Evolutionary conservation across 2,888 invertebrate species (phyloP), one percentile per base, ranked within the genome.

Genomic region (Gandaritis pyraliata): DNA sequence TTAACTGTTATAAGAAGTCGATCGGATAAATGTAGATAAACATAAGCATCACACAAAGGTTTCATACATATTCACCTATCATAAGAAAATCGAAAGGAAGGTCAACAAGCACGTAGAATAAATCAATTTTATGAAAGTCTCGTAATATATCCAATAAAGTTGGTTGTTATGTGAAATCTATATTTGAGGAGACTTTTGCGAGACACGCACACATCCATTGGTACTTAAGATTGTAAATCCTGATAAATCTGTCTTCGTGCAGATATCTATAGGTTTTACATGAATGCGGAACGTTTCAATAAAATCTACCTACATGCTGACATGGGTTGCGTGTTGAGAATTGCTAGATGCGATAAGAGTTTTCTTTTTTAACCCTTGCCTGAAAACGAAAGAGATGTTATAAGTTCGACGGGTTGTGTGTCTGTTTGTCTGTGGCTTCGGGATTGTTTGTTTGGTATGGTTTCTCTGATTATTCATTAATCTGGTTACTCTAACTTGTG

Each of bases 171-270:
- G 61, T 74, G 64, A 61, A 50, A 59, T 45, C 61, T 67, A 62
- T 69, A 67, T 63, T 67, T 63, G 65, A 69, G 64, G 69, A 63
- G 64, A 70, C 71, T 61, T 71, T 65, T 68, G 58, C 50, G 30
- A 71, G 72, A 72, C 80, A 81, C 81, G 82, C 69, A 67, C 61
- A 65, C 69, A 74, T 71, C 66, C 70, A 78, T 75, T 79, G 79
- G 78, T 69, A 69, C 43, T 75, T 69, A 72, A 80, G 81, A 82
- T 81, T 68, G 78, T 72, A 72, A 71, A 76, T 73, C 65, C 68
- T 73, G 80, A 82, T 83, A 82, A 83, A 76, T 75, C 73, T 74
- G 70, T 75, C 76, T 81, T 81, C 78, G 80, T 79, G 78, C 80
- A 78, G 81, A 81, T 82, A 78, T 76, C 74, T 76, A 77, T 16